Evolutionary conservation across 2,113 vertebrate genomes (phyloP), one percentile per base, ranked within the genome.

Genomic region (Lipophrys pholis): DNA sequence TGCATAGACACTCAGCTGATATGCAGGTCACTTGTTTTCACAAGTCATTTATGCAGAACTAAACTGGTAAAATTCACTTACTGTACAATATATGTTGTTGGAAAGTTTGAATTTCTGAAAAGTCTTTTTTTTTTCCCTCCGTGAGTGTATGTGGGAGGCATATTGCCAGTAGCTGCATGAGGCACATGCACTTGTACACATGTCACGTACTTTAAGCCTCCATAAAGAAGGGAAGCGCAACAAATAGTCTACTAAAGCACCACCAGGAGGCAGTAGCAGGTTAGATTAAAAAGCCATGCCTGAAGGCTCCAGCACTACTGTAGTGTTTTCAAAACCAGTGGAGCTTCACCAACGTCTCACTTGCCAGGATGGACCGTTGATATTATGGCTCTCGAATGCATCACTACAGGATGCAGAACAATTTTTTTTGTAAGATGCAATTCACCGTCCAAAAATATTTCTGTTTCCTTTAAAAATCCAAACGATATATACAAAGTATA

Each of bases 261-360:
- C 93, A 91, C 87, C 78, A 82, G 89, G 84, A 73, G 91, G 90
- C 91, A 92, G 89, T 89, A 88, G 64, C 36, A 74, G 55, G 64
- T 67, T 50, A 74, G 21, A 30, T 30, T 30, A 55, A 61, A 55
- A 61, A 59, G 11, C n/a, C 1, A 21, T 30, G 15, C 54, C 69
- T 39, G 9, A 57, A 10, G 72, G 67, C 21, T 21, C 5, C 21
- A 11, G 16, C 15, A 9, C 15, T 50, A 12, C 21, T 30, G 21
- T 30, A 30, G 21, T 30, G 21, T 30, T 30, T 2, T 73, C 50
- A 61, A 9, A 51, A 43, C 38, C 73, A 59, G 42, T 56, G 39
- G 8, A 45, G 11, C 48, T 64, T 60, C 43, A 56, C 8, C 39
- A 75, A 35, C n/a, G n/a, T n/a, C n/a, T n/a, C n/a, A n/a, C n/a